Evolutionary conservation across 2,113 vertebrate species (phyloP).

Genomic region (Trogon melanurus): DNA sequence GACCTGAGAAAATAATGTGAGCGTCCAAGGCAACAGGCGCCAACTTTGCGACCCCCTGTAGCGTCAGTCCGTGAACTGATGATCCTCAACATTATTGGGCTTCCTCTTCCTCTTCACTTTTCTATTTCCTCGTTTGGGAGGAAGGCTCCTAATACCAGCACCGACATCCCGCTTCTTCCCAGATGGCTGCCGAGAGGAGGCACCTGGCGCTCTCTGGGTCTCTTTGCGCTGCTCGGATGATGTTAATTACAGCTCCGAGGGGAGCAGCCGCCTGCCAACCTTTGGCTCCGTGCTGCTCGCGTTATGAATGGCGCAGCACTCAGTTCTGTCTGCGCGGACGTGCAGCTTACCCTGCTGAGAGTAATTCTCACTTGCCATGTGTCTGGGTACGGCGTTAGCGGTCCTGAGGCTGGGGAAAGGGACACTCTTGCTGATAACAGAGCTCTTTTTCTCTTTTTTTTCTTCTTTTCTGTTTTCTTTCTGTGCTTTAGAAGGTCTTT

Average conservation of each 20-base stretch:
- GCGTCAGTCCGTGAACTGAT: background rate
- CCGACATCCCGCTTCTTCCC: background rate
- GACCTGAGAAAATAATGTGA: background rate
- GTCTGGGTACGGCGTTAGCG: background rate
- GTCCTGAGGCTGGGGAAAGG: background rate
- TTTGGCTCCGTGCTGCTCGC: background rate
- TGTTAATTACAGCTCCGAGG: background rate
- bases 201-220: background rate
- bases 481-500: background rate
- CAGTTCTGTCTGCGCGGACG: background rate
- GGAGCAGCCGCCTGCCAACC: background rate
- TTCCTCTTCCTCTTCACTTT: background rate
- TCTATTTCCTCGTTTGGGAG: background rate
- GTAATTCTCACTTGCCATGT: background rate
- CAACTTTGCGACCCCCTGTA: background rate
- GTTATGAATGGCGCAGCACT: background rate
- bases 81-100: background rate
- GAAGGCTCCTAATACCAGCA: background rate
- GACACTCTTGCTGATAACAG: background rate
- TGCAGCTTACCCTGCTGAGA: background rate
- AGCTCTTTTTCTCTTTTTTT: background rate
- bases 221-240: background rate
- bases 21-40: background rate
- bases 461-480: background rate
- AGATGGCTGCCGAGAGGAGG: constrained; percentile 3